Percentiles rank a stretch among this genome's conserved stretches.
Evolutionary conservation across 2,888 invertebrate genomes (phyloP).

Genomic region (Slavum lentiscoides): DNA sequence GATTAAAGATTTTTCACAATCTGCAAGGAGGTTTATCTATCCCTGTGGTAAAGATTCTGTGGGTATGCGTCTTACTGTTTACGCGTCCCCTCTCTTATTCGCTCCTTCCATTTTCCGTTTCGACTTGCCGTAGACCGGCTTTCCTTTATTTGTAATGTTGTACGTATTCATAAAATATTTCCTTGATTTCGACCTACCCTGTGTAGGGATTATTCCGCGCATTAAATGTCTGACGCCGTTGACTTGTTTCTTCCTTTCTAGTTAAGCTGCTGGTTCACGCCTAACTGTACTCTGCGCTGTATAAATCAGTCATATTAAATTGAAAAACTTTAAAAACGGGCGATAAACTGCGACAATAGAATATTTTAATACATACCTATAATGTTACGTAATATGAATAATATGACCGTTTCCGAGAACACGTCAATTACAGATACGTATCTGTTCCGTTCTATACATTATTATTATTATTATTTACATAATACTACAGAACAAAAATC

Average conservation of each 20-base stretch:
- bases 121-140: neutral
- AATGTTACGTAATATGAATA: too few relatives aligned
- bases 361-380: too few relatives aligned
- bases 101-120: neutral
- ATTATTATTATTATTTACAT: too few relatives aligned
- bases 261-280: slow-evolving; percentile 10
- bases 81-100: neutral
- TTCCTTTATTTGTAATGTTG: slow-evolving; percentile 1
- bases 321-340: too few relatives aligned
- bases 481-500: too few relatives aligned
- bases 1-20: slow-evolving; percentile 17
- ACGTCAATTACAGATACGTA: too few relatives aligned
- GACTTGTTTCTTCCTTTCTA: slow-evolving; percentile 15
- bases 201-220: neutral
- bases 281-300: neutral
- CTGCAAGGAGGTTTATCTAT: neutral
- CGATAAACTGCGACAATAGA: too few relatives aligned
- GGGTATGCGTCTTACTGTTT: neutral
- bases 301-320: too few relatives aligned
- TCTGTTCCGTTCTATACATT: too few relatives aligned
- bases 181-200: neutral
- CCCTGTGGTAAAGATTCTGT: neutral
- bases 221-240: neutral
- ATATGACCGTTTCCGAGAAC: too few relatives aligned
- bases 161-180: slow-evolving; percentile 11